Evolutionary conservation across 2,797 vertebrate species (phyloP), one percentile per base, ranked within the genome.

Genomic region (Rhynchonycteris naso): DNA sequence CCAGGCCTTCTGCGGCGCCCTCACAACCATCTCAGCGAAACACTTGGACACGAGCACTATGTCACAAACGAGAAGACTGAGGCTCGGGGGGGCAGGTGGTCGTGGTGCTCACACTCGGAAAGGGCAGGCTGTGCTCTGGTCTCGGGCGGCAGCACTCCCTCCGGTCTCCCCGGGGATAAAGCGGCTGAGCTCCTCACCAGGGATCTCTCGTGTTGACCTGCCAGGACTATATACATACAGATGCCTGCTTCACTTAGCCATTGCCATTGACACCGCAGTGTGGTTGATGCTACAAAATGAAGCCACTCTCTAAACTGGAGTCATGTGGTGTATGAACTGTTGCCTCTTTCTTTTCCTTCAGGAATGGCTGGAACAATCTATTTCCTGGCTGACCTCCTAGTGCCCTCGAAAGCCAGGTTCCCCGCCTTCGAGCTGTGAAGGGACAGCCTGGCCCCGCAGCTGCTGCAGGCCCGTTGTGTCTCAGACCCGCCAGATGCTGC

Each of bases 291-390:
- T n/a, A 6, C 68, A 83, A 38, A 80, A 61, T 15, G 11, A 65
- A 93, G 58, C 43, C 18, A 15, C 59, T 28, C 58, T 84, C 2
- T 54, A n/a, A 75, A 75, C 14, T 26, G 3, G 11, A 65, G 24
- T 79, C 88, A 28, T 63, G 59, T 84, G 58, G 38, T 58, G 0
- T 85, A 26, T 3, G 97, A 75, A 91, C 35, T 24, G 97, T 21
- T 92, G 15, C 94, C 54, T 76, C 72, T 95, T 82, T 96, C 92
- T 92, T 96, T 83, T 19, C 97, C 92, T 90, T 58, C 96, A 99
- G 99, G 99, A 96, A 99, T 99, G 99, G 99, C 99, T 26, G 99
- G 99, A 95, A 99, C 99, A 0, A 99, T 99, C 97, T 99, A 99
- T 98, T 99, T 99, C 97, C 98, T 99, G 97, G 98, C 99, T 33